These are phyloP conservation scores for Eurois occulta DNA, from an alignment of 2,888 invertebrate genomes.

Conservation along the genomic window DNA sequence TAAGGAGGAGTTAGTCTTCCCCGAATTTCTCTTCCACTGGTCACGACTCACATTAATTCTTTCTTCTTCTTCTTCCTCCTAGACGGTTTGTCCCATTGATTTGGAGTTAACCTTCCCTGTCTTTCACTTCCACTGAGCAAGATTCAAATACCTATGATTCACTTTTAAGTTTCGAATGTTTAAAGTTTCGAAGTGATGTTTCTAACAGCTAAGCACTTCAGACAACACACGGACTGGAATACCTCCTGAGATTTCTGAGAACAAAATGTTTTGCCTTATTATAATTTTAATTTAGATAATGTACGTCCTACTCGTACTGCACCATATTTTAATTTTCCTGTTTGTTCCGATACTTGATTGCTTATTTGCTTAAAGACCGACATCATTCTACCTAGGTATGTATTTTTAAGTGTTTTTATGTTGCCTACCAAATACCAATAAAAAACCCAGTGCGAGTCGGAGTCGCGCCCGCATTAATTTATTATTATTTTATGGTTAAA, in stretches of 20 bases:
- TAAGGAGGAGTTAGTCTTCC: background rate
- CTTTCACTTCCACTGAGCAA: background rate
- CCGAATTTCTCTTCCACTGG: background rate
- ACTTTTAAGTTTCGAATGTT: background rate
- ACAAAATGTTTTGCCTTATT: background rate
- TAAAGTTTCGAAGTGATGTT: background rate
- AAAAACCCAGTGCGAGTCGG: no score
- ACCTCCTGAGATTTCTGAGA: background rate
- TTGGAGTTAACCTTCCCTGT: background rate
- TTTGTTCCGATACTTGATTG: no score
- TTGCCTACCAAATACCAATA: no score
- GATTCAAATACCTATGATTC: background rate
- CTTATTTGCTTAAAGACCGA: no score
- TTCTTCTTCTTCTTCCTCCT: background rate
- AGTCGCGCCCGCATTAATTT: no score
- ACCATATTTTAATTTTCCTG: no score
- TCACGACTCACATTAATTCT: no score
- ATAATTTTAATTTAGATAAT: no score
- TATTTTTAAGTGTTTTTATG: no score
- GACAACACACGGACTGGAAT: background rate
- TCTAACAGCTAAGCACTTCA: background rate
- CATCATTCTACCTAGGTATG: no score
- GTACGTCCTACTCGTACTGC: no score
- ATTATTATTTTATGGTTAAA: no score
- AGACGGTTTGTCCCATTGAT: background rate